Evolutionary conservation across 1,140 invertebrate species (phyloP), one percentile per base, ranked within the genome.

Genomic region (Ceratoteleas bidentatus): DNA sequence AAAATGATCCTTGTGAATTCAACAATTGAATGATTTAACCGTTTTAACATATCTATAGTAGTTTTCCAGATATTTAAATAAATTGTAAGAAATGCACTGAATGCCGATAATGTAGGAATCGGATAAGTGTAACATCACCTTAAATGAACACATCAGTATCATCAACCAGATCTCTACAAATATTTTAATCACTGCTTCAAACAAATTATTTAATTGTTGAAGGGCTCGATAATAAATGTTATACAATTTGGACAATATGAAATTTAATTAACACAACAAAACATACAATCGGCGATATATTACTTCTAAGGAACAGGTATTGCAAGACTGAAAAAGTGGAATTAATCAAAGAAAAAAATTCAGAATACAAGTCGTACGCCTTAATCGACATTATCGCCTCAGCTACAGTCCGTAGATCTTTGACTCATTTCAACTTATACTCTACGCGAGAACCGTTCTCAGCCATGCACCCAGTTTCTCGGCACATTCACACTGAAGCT

Each of bases 191-290:
- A n/a, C n/a, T n/a, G n/a, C n/a, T n/a, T n/a, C n/a, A n/a, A n/a
- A n/a, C n/a, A n/a, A n/a, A n/a, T n/a, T n/a, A n/a, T n/a, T n/a
- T n/a, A n/a, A n/a, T n/a, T n/a, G n/a, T n/a, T n/a, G n/a, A n/a
- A n/a, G n/a, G n/a, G n/a, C n/a, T n/a, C 8, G 40, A n/a, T 9
- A 43, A 43, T 43, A 43, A 43, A 43, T 10, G n/a, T 2, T 24
- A 43, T 6, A 43, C 10, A 49, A 6, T 14, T 36, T 53, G 43
- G 36, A 56, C 24, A 64, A 58, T 78, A 72, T 72, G 53, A 78
- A 65, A 72, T 78, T 78, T 78, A 78, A 65, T 78, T 60, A 78
- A 60, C 66, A 72, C 66, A 78, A 78, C 66, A 56, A 77, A 78
- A 66, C 65, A 70, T 78, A 78, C 66, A 78, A 78, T 70, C 64